Conservation (phyloP, 37 sponge, comb jelly and placozoan genomes). For the Ephydatia muelleri region DNA sequence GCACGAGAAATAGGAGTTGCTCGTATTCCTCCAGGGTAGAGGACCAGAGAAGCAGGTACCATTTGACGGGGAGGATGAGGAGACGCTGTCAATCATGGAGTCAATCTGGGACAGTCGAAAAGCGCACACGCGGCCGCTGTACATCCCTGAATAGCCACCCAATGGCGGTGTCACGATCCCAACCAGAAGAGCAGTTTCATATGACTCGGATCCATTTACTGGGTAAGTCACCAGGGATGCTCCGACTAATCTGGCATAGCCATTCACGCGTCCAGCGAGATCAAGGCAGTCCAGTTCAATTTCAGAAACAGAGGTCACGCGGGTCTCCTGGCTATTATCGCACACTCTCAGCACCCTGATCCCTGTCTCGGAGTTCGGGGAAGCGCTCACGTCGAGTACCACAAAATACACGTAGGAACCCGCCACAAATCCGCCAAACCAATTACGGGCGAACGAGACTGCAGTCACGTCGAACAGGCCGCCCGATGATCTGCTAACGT, state of each 20-base stretch:
- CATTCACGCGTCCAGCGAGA: background rate
- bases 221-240: background rate
- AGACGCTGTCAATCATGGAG: conserved; percentile 1
- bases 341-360: conserved; percentile 2
- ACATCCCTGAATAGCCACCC: background rate
- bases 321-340: background rate
- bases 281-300: background rate
- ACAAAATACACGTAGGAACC: conserved; percentile 3
- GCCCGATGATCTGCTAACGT: background rate
- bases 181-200: background rate
- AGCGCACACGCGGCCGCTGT: background rate
- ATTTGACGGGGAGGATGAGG: background rate
- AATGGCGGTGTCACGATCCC: background rate
- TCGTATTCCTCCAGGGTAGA: background rate
- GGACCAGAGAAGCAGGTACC: background rate
- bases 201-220: background rate
- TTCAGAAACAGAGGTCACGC: background rate
- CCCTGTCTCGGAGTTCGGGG: background rate
- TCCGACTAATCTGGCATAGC: background rate
- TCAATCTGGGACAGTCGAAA: conserved; percentile 8
- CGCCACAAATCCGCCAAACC: background rate
- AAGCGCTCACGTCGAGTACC: background rate
- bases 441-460: background rate
- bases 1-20: background rate
- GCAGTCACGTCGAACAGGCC: background rate